Percentiles rank a stretch among this genome's conserved stretches.
Evolutionary conservation across 2,888 invertebrate species (phyloP).

Genomic region (Apamea anceps): DNA sequence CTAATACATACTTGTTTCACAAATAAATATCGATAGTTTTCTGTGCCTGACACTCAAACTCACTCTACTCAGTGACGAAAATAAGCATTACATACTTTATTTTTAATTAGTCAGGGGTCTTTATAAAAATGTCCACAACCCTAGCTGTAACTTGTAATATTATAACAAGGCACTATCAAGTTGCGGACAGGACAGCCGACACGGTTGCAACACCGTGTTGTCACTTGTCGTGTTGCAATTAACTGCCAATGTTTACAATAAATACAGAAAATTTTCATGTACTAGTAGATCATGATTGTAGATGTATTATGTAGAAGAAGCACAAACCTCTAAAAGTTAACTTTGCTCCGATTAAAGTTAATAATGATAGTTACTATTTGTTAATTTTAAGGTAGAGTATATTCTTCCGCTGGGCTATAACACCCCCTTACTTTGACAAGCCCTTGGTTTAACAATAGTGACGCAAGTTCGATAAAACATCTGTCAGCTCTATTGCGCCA

Average conservation of each 20-base stretch:
- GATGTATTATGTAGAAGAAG: not conserved
- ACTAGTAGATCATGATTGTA: not conserved
- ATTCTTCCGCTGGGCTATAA: not conserved
- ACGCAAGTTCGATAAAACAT: slow-evolving; percentile 23
- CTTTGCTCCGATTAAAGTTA: not conserved
- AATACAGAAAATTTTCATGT: slow-evolving; percentile 7
- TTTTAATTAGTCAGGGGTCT: not conserved
- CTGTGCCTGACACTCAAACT: not conserved
- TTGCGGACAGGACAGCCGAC: slow-evolving; percentile 25
- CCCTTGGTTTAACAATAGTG: not conserved
- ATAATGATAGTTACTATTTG: not conserved
- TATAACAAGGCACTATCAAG: slow-evolving; percentile 41
- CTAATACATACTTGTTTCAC: not conserved
- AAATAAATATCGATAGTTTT: not conserved
- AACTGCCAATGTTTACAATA: slow-evolving; percentile 21
- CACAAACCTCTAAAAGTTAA: too few relatives aligned
- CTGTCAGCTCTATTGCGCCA: slow-evolving; percentile 11
- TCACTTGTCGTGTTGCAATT: slow-evolving; percentile 37
- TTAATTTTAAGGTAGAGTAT: not conserved
- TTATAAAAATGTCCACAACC: slow-evolving; percentile 18
- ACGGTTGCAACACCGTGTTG: slow-evolving; percentile 11
- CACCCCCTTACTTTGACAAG: not conserved
- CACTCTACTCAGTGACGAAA: not conserved
- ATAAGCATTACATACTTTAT: not conserved
- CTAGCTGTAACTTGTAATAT: slow-evolving; percentile 33